Evolutionary conservation across 2,888 invertebrate genomes (phyloP), one percentile per base, ranked within the genome.

Genomic region (Pachymerium ferrugineum): DNA sequence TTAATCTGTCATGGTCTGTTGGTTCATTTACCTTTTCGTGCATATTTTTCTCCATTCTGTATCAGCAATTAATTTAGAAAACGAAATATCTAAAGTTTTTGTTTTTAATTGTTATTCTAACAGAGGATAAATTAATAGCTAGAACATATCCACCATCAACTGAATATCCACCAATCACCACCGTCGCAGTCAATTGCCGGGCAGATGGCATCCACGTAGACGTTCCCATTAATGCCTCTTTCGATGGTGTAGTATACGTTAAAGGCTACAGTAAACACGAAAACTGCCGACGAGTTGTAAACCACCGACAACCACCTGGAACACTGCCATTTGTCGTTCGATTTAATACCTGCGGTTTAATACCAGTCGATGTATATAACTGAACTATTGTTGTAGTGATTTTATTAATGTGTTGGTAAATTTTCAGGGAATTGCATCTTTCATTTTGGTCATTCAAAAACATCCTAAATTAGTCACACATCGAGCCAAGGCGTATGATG

Each of bases 211-310:
- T 96, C 8, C 90, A 92, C 81, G 94, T 95, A 0, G 78, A 78
- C 31, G 78, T 81, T 22, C 78, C 79, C 33, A 76, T 81, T n/a
- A 88, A 89, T 78, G 88, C 88, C 78, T 90, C 90, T 75, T 95
- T 94, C 82, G 92, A 93, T 79, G 95, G 95, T 16, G 91, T 95
- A 0, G 84, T 95, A 1, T 96, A 96, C 80, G 95, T 96, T 0
- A 95, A 95, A 84, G 94, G 95, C 33, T 93, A 94, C 83, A 94
- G 94, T 81, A 94, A 95, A 82, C 93, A 95, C 79, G 93, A 93
- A 81, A 89, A 92, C 76, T 96, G 95, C 81, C 87, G 94, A 77
- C 86, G 90, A 72, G 89, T 93, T 0, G 89, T 94, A 0, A 90
- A 90, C 35, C 88, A 91, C 10, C 87, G 88, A 10, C 89, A 91